Evolutionary conservation across 92 coral and sea anemone genomes (phyloP), one percentile per base, ranked within the genome.

Genomic region (Epizoanthus illoricatus): DNA sequence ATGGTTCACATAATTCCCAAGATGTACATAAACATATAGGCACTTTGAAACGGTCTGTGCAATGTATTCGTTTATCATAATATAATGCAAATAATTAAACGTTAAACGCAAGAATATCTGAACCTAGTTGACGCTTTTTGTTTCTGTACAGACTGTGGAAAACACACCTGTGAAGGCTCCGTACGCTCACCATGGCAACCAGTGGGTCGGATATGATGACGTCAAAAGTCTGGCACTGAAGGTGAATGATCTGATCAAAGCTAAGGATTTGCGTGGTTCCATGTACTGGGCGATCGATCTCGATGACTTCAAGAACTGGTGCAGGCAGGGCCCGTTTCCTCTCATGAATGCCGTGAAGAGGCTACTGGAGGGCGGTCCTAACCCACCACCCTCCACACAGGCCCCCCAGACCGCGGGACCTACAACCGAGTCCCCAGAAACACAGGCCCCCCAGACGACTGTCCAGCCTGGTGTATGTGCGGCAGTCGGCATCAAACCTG

Each of bases 131-230:
- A 49, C 55, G 45, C 7, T 66, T 10, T 10, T 2, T 28, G 17
- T 70, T 42, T 16, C 58, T 7, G 4, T 17, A 19, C 5, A 71
- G 76, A 71, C 60, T 71, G 41, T 85, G 76, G 54, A 80, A 18
- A 9, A 74, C 28, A 84, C 70, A 43, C 23, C 60, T 3, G 87
- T 80, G 16, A 74, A 74, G 10, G 92, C 98, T 18, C 96, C 98
- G 56, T 94, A 94, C 87, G 98, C 94, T 70, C 92, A 89, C 85
- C 67, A 71, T 17, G 89, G 91, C 11, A 79, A 84, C 73, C 86
- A 89, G 71, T 94, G 98, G 98, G 86, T 94, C 18, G 98, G 92
- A n/a, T 94, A 54, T 43, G 98, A 94, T 76, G 85, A 90, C 62
- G 75, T 80, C 19, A 69, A 85, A 6, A 94, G 98, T 64, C 69